Evolutionary conservation across 2,797 vertebrate genomes (phyloP).

Genomic region (Crenichthys baileyi): DNA sequence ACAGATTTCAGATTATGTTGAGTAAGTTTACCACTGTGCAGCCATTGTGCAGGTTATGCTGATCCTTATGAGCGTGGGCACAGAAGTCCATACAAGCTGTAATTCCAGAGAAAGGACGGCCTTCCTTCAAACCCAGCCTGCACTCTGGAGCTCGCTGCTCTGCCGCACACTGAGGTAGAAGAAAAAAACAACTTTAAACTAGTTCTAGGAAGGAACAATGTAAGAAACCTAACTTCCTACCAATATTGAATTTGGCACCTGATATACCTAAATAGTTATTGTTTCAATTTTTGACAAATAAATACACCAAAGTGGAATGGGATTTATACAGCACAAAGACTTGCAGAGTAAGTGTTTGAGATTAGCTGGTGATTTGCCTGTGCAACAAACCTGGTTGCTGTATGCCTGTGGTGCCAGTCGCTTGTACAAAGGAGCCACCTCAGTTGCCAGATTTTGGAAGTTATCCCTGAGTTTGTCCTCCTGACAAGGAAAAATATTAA

Average conservation of each 20-base stretch:
- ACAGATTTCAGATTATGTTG: not conserved
- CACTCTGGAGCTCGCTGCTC: slow-evolving; percentile 91
- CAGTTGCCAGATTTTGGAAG: slow-evolving; percentile 93
- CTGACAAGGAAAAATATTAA: slow-evolving; percentile 69
- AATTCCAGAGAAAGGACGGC: slow-evolving; percentile 95
- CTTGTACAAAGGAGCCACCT: slow-evolving; percentile 93
- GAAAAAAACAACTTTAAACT: slow-evolving; percentile 9
- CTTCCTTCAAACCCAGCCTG: slow-evolving; percentile 92
- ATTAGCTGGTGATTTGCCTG: not conserved
- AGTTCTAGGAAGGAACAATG: not conserved
- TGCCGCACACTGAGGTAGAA: slow-evolving; percentile 83
- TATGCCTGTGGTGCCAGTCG: slow-evolving; percentile 93
- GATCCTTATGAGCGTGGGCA: slow-evolving; percentile 98
- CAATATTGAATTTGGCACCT: not conserved
- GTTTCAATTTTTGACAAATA: not conserved
- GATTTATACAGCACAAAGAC: not conserved
- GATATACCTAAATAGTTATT: not conserved
- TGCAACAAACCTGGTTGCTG: slow-evolving; percentile 90
- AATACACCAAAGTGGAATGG: not conserved
- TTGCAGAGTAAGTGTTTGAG: not conserved
- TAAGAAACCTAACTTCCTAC: not conserved
- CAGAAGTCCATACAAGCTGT: slow-evolving; percentile 99
- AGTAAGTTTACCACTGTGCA: slow-evolving; percentile 92
- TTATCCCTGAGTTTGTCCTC: slow-evolving; percentile 94
- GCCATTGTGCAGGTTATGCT: slow-evolving; percentile 97